Base-by-base conservation (phyloP, 2,888 invertebrate genomes). In the Andricus curvator region DNA sequence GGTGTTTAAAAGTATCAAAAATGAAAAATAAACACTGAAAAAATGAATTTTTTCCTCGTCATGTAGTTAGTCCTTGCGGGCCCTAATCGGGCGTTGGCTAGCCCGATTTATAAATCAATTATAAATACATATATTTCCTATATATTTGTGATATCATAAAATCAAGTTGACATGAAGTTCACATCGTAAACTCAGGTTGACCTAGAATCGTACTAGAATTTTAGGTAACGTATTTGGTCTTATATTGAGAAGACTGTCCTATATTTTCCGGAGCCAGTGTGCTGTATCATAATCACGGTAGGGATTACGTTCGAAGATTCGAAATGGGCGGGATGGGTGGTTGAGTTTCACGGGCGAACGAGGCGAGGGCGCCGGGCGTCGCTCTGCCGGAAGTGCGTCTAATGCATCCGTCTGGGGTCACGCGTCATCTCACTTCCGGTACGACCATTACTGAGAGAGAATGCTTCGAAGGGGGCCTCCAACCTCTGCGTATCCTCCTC, bases 341-440 rank as follows among this genome's bases (percentile, higher is more conserved):
- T 81, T 84, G 87, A 86, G 85, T 88, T 85, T 86, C 84, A 84
- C 85, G 85, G 85, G 68, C 81, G 79, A 79, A 80, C 78, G 81
- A 79, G 84, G 78, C 78, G 81, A 79, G 84, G 78, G 81, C 81
- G 83, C 78, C 88, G 90, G 90, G 89, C 91, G 91, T 91, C 91
- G 90, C 85, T 87, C 90, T 86, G 86, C 94, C 94, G 94, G 94
- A 94, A 94, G 94, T 94, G 93, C 94, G 94, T 94, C 94, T 94
- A 94, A 94, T 94, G 94, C 94, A 94, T 94, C 94, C 94, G 94
- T 92, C 92, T 92, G 89, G 91, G 92, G 92, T 91, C 92, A 91
- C 91, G 91, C 91, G 92, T 90, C 92, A 90, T 90, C 90, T 87
- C 89, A 89, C 89, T 92, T 92, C 92, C 92, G 91, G 89, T 86